Conservation (phyloP, 2,113 vertebrate species). For the Acinonyx jubatus region DNA sequence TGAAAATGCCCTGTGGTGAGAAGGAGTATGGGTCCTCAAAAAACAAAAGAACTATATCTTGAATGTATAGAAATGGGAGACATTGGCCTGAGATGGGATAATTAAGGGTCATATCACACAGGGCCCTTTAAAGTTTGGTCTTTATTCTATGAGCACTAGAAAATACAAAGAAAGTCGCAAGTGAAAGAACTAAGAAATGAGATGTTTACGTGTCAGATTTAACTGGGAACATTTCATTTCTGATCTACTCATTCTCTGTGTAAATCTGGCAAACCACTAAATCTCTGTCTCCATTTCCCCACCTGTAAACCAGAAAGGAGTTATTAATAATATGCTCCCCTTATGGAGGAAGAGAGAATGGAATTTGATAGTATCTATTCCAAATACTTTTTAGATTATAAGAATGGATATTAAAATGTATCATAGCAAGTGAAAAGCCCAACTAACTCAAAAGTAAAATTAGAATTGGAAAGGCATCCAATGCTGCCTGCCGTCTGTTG, state of each 20-base stretch:
- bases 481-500: constrained; percentile 43
- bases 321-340: constrained; percentile 12
- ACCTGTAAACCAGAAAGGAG: constrained; percentile 15
- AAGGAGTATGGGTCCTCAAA: neutral
- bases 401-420: constrained; percentile 69
- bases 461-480: constrained; percentile 65
- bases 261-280: constrained; percentile 48
- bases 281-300: neutral
- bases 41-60: neutral
- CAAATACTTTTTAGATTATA: constrained; percentile 65
- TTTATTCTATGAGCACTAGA: neutral
- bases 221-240: constrained; percentile 7
- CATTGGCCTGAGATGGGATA: neutral
- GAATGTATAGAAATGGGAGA: neutral
- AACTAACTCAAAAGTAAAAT: constrained; percentile 66
- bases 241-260: constrained; percentile 34
- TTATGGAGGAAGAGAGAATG: constrained; percentile 45
- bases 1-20: neutral
- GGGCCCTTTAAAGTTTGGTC: neutral
- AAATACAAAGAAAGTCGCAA: neutral
- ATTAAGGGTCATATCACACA: neutral
- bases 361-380: constrained; percentile 59
- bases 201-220: neutral
- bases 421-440: constrained; percentile 60
- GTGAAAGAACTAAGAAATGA: neutral